phyloP scores from a whole-genome alignment of 2,113 vertebrate genomes.

The Elephantulus edwardii region DNA sequence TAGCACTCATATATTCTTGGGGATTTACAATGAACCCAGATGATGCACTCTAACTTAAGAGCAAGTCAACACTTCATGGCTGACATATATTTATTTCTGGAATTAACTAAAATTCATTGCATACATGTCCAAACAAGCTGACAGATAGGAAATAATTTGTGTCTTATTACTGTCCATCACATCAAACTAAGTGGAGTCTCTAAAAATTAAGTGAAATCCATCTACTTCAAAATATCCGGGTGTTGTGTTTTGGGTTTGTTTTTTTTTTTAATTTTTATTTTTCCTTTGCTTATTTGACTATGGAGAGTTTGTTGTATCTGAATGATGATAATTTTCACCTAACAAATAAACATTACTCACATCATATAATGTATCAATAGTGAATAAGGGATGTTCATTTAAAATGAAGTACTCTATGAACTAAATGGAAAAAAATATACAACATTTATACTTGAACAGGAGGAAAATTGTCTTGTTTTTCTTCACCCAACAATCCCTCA shows the following conservation, averaged over 20 bases:
- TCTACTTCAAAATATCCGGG: background rate
- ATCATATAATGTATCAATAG: background rate
- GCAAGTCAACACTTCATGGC: background rate
- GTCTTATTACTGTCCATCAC: background rate
- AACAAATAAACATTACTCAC: background rate
- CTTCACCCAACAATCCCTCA: background rate
- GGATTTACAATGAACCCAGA: background rate
- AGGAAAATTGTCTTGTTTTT: constrained; percentile 8
- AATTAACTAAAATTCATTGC: constrained; percentile 8
- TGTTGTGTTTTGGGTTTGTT: background rate
- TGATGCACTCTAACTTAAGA: background rate
- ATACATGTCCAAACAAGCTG: background rate
- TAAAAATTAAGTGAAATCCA: constrained; percentile 8
- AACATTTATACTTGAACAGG: background rate
- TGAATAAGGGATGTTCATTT: background rate
- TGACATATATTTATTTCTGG: background rate
- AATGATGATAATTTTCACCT: background rate
- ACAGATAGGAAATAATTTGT: background rate
- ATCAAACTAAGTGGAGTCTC: background rate
- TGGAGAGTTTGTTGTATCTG: background rate
- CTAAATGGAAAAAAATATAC: background rate
- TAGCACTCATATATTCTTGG: background rate
- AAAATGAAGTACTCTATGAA: constrained; percentile 6
- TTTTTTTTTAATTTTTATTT: background rate
- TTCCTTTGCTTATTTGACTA: background rate